These are phyloP conservation scores for Geophilus truncorum DNA, from an alignment of 2,888 invertebrate species.

Conservation along the genomic window DNA sequence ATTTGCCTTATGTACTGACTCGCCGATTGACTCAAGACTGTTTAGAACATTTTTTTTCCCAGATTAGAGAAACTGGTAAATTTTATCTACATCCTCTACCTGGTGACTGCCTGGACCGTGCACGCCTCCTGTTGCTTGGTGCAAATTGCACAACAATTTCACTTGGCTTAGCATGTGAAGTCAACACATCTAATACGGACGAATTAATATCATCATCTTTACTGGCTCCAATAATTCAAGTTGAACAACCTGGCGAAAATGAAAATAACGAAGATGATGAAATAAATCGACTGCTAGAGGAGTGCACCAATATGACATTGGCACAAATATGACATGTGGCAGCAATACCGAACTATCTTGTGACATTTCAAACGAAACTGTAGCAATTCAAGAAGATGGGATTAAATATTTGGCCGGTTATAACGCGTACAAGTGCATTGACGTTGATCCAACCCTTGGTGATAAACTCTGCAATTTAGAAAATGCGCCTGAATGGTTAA, in stretches of 20 bases:
- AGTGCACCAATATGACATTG: not conserved
- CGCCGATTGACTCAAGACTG: conserved; percentile 35
- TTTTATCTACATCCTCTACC: conserved; percentile 34
- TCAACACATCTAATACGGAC: no score
- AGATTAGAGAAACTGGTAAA: conserved; percentile 33
- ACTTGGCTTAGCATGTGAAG: not conserved
- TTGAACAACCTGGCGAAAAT: not conserved
- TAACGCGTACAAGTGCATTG: not conserved
- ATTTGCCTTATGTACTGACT: conserved; percentile 32
- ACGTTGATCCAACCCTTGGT: not conserved
- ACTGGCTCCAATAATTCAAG: not conserved
- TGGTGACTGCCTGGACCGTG: conserved; percentile 32
- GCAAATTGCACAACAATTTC: not conserved
- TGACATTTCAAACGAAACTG: not conserved
- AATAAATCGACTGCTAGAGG: no score
- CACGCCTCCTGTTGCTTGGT: conserved; percentile 32
- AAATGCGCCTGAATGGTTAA: no score
- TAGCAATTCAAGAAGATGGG: not conserved
- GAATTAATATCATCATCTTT: not conserved
- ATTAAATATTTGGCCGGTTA: not conserved
- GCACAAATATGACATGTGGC: no score
- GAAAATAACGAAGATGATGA: no score
- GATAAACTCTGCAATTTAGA: not conserved
- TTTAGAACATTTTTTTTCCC: conserved; percentile 36
- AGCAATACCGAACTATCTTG: not conserved